Evolutionary conservation across 2,888 invertebrate species (phyloP), one percentile per base, ranked within the genome.

Genomic region (Automeris io): DNA sequence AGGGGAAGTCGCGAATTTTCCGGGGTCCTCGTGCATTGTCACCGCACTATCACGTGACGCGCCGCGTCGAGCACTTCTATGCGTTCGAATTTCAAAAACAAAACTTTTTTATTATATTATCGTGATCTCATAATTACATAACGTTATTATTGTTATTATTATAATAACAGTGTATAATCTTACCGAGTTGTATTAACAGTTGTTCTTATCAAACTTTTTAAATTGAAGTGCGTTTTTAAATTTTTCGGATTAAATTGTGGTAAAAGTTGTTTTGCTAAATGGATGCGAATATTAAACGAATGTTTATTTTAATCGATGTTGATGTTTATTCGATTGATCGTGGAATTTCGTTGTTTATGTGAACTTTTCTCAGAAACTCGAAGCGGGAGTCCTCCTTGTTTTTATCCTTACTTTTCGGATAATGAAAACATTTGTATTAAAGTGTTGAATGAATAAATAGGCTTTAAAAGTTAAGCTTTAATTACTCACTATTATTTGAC

Each of bases 391-490:
- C 70, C 77, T 51, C 40, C 53, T 62, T 71, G 72, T 79, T 79
- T 70, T 51, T 61, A 58, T 55, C 58, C 52, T 49, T 48, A 50
- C 49, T 46, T 52, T 57, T 67, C 65, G 59, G 57, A 60, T 75
- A 79, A 83, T 82, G 73, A 77, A 80, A 80, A 75, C 75, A 71
- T 80, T 74, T 69, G 68, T 72, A 76, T 72, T 72, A 61, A 68
- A 53, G 52, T 63, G 66, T 66, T 66, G 69, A 63, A 57, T 67
- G 58, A 54, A 60, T 75, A 71, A 70, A 70, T 68, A 61, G 58
- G 67, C 61, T 61, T 60, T 48, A 37, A 42, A 47, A n/a, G n/a
- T n/a, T n/a, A n/a, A n/a, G n/a, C n/a, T 53, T 52, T 49, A 26
- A 24, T 39, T 33, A 35, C 29, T 35, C 26, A 18, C 11, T 12